Conservation (phyloP, 2,797 vertebrate genomes). For the Chelonia mydas region DNA sequence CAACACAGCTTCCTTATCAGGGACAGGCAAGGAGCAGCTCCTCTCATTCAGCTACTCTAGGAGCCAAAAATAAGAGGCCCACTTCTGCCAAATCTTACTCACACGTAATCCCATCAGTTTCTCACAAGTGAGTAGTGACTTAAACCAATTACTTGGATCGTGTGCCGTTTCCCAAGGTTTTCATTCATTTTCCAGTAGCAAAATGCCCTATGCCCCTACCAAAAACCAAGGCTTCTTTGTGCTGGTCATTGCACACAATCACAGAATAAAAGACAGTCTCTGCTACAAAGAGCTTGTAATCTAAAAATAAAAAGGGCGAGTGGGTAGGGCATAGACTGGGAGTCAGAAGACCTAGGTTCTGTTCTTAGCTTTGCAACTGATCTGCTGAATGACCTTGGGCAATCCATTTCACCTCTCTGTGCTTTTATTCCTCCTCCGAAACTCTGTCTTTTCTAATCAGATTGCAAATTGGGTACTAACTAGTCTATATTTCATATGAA, state of each 20-base stretch:
- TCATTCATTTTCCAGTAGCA: background rate
- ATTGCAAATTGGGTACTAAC: background rate
- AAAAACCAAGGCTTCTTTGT: background rate
- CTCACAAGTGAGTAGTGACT: background rate
- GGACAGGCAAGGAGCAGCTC: conserved; percentile 22
- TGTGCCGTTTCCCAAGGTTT: background rate
- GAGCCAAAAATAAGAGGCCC: conserved; percentile 41
- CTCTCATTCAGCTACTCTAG: background rate
- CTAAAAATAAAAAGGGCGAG: background rate
- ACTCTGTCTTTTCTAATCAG: background rate
- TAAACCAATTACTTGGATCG: background rate
- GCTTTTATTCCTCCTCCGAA: background rate
- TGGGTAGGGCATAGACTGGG: background rate
- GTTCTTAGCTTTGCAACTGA: background rate
- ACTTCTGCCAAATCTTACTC: background rate
- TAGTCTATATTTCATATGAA: background rate
- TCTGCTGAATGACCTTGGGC: background rate
- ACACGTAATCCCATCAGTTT: background rate
- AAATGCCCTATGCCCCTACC: background rate
- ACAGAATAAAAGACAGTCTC: background rate
- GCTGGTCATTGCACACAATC: background rate
- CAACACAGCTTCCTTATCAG: background rate
- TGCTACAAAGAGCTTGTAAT: background rate
- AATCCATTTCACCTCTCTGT: background rate
- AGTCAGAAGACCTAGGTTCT: fast-evolving